Base-by-base conservation (phyloP, 2,113 vertebrate species). In the Uropsilus gracilis region DNA sequence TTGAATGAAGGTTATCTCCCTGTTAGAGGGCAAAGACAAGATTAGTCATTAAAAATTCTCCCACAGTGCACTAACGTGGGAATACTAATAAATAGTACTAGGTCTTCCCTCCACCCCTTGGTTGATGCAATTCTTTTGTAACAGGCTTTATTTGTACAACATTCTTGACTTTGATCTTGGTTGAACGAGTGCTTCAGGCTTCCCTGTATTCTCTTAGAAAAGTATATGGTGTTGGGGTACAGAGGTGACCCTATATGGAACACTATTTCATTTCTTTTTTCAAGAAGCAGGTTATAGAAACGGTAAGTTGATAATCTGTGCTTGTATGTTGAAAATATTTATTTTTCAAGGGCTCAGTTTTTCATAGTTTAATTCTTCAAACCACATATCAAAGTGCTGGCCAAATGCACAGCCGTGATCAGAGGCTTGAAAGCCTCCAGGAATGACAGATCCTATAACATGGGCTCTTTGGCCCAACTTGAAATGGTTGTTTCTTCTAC, bases 121-220 rank as follows among this genome's bases (percentile, higher is more conserved):
- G 46, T 76, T n/a, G 78, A 85, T 76, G 82, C 4, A 39, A 8
- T 53, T 88, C 72, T 81, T 89, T 84, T 72, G 81, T 37, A 75
- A 75, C 1, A 44, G 76, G 42, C 24, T 61, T 89, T 42, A 53
- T 71, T 53, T 92, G 39, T 13, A 53, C 44, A 80, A 64, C 77
- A 66, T 88, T 90, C 83, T 84, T 76, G 59, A 87, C 83, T 85
- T 87, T 66, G 83, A 50, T 81, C n/a, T 28, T n/a, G 55, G 24
- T 17, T 76, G 20, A 64, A 88, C 42, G 55, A 81, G 17, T 66
- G 30, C 39, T 88, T 85, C 8, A 85, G 30, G 66, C 28, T 59
- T 89, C 77, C 85, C 68, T 63, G 1, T 57, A n/a, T 84, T 50
- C 37, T 71, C 39, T 91, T 64, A 28, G 34, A 86, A 93, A 94